Base-by-base conservation (phyloP, 2,797 vertebrate genomes). In the Sylvilagus floridanus region DNA sequence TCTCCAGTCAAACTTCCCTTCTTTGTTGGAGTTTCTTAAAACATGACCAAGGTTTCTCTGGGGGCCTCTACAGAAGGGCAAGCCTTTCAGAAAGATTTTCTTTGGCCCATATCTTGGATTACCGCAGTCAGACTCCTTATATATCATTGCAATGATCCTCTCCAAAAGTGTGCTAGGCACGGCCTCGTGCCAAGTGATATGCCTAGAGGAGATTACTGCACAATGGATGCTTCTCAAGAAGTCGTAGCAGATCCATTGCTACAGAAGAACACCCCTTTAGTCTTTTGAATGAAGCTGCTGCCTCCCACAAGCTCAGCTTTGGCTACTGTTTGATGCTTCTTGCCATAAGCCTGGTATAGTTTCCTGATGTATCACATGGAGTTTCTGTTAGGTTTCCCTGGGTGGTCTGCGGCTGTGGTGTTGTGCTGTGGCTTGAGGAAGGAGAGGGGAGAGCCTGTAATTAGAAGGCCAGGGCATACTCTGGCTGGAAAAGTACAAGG, bases 381-480 rank as follows among this genome's bases (percentile, higher is more conserved):
- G 60, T 86, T 94, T 88, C 52, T 91, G 32, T 37, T 90, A 81
- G 76, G 19, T 79, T 90, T 91, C 91, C 37, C 66, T 87, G 73
- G 78, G 77, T 82, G 69, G 57, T 82, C 32, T 94, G 71, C 75
- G 90, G n/a, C 73, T 95, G 22, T 77, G 32, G 30, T 77, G 57
- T 73, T 71, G 76, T 68, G 84, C 47, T 77, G 30, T 94, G 92
- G 63, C 84, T 95, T 95, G 35, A 57, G 73, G 68, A 88, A 96
- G 14, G 28, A 77, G 50, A 84, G 22, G n/a, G n/a, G 35, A 22
- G 24, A 96, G 57, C 2, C 75, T 82, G 3, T 78, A 95, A 95
- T 95, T 84, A 95, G 35, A 95, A 78, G 19, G 24, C 30, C 50
- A 81, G n/a, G 68, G 47, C 28, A 78, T 82, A 11, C 42, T 93